phyloP scores from a whole-genome alignment of 2,113 vertebrate genomes.

The human (Homo sapiens) region GRCh38 chr2:113385501-113386000 shows the following conservation, averaged over 20 bases:
- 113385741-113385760: background rate
- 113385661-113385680: background rate
- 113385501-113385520: background rate
- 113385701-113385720: background rate
- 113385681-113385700: too few relatives aligned
- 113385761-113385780: background rate
- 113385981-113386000: background rate
- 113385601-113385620: background rate
- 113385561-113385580: background rate
- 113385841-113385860: background rate
- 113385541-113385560: background rate
- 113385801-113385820: background rate
- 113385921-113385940: background rate
- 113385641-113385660: background rate
- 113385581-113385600: background rate
- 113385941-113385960: background rate
- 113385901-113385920: background rate
- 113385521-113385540: background rate
- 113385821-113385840: background rate
- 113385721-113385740: background rate
- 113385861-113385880: background rate
- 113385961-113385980: background rate
- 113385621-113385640: background rate
- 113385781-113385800: background rate
- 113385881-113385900: background rate